A percentile compares a stretch with the other conserved stretches of the same genome.
phyloP scores from a whole-genome alignment of 2,888 invertebrate genomes.

The Morinoia aosen region DNA sequence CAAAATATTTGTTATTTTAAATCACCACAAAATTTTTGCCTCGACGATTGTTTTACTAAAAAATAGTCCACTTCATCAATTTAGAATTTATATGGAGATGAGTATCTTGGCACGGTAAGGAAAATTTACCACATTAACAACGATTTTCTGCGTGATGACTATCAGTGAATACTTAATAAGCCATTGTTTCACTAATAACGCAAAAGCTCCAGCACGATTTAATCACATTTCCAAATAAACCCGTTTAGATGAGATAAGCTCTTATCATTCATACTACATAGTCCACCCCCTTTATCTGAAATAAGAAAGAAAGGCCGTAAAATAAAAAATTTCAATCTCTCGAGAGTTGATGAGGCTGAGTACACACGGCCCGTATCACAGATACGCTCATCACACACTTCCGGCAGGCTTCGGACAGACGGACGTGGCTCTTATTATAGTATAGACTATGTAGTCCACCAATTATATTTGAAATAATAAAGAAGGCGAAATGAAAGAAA shows the following conservation, averaged over 20 bases:
- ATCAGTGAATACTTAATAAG: neutral
- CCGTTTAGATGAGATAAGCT: neutral
- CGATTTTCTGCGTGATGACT: neutral
- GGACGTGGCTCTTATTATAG: too few species aligned
- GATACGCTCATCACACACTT: too few species aligned
- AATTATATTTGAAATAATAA: too few species aligned
- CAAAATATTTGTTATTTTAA: neutral
- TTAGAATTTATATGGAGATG: neutral
- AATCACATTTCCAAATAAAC: neutral
- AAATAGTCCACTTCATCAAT: neutral
- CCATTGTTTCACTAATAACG: neutral
- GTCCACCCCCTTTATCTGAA: too few species aligned
- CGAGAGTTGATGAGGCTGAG: too few species aligned
- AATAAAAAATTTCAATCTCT: too few species aligned
- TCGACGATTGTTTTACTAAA: neutral
- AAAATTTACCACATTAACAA: neutral
- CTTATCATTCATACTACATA: too few species aligned
- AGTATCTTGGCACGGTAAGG: neutral
- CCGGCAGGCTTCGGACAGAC: too few species aligned
- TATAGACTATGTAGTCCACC: too few species aligned
- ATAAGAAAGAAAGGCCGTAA: too few species aligned
- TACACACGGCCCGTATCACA: too few species aligned
- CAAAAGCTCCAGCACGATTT: neutral
- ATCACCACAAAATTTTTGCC: neutral
- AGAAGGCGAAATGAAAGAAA: too few species aligned